Base-by-base conservation (phyloP, 2,888 invertebrate genomes). In the Thereva nobilitata region DNA sequence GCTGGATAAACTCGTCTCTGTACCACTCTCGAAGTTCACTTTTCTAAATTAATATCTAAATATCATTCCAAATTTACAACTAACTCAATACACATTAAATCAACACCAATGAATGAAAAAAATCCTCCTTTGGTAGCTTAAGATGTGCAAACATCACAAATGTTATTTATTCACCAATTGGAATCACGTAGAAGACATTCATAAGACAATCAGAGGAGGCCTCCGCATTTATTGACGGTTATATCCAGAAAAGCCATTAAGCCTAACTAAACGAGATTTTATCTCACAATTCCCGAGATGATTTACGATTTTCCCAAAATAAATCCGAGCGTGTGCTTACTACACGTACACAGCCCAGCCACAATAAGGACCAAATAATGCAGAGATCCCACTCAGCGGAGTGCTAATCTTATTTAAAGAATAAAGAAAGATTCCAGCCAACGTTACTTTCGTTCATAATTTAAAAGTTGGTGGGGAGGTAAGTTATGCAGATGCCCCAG, bases 271-370 rank as follows among this genome's bases (percentile, higher is more conserved):
- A 63, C 47, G 12, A 63, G 67, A 61, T 67, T 67, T 67, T 67
- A 67, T 67, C 55, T 63, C 54, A 54, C 61, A 63, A 67, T 55
- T 61, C 67, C 55, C 63, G 23, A 55, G 55, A 61, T 67, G 63
- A 67, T 67, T 67, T 67, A 67, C 63, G 54, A 45, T 45, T 47
- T 37, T 34, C 47, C 34, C 10, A 67, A 50, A 59, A 47, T 53
- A 37, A 35, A 52, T 45, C 34, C 45, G 10, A 42, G 63, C 23
- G 10, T 55, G 4, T 44, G 45, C 45, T 10, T 41, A 10, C 8
- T 35, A 5, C 38, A 7, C 37, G 34, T 38, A n/a, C n/a, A 34
- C 41, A 10, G 5, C 10, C n/a, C 56, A 9, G 8, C 56, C 23
- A 9, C n/a, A 23, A 10, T 23, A 34, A 5, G 35, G 55, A 5